A percentile compares a stretch with the other conserved stretches of the same genome.
phyloP scores from a whole-genome alignment of 2,888 invertebrate species.

The Heliconius erato region DNA sequence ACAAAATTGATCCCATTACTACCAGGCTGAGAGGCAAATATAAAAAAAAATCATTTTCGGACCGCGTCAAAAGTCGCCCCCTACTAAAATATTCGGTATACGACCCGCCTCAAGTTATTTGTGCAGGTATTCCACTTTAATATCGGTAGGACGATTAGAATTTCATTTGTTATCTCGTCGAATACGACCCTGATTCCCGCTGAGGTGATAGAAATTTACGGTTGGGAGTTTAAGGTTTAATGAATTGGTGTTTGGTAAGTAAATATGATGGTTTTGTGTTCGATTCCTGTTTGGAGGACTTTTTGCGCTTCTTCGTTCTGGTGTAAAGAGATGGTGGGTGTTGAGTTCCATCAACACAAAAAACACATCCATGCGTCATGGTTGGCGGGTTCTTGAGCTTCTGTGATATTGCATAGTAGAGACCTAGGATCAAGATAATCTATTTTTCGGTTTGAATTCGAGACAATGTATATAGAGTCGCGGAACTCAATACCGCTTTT shows the following conservation, averaged over 20 bases:
- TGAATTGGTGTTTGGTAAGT: constrained; percentile 11
- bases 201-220: constrained; percentile 44
- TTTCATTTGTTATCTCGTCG: constrained; percentile 62
- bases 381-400: no score
- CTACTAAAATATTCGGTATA: constrained; percentile 59
- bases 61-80: constrained; percentile 37
- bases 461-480: not conserved
- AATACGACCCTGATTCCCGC: constrained; percentile 52
- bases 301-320: no score
- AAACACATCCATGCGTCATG: no score
- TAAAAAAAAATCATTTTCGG: constrained; percentile 16
- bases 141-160: constrained; percentile 62
- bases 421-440: no score
- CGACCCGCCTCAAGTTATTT: constrained; percentile 60
- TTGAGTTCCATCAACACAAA: no score
- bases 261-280: not conserved
- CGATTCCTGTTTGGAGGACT: not conserved
- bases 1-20: constrained; percentile 19
- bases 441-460: not conserved
- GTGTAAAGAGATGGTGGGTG: no score
- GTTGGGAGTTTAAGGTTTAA: constrained; percentile 17
- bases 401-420: no score
- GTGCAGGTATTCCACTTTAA: constrained; percentile 64
- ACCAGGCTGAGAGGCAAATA: constrained; percentile 16
- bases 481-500: not conserved